Evolutionary conservation across 2,113 vertebrate genomes (phyloP).

Genomic region (Tenrec ecaudatus): DNA sequence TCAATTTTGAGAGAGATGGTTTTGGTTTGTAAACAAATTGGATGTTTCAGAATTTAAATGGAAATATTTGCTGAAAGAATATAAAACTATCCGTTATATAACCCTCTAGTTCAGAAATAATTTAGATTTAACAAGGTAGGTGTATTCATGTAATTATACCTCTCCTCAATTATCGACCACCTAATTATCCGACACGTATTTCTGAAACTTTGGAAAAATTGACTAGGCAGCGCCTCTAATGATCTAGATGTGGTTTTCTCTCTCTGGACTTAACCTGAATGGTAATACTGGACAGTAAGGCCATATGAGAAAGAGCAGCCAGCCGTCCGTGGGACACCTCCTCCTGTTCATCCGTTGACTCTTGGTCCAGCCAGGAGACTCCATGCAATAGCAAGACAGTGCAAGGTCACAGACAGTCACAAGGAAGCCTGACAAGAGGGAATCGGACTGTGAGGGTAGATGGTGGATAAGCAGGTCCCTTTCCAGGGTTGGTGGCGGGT

Average conservation of each 20-base stretch:
- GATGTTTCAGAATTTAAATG: not conserved
- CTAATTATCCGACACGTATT: not conserved
- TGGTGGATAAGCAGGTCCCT: not conserved
- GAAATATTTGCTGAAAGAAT: not conserved
- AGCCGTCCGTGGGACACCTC: too few species aligned
- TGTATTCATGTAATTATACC: not conserved
- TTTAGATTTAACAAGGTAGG: not conserved
- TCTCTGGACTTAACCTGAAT: too few species aligned
- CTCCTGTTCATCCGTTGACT: not conserved
- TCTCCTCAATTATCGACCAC: not conserved
- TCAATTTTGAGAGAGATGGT: not conserved
- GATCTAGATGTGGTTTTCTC: not conserved
- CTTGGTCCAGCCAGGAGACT: not conserved
- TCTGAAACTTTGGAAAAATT: not conserved
- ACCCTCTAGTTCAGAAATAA: not conserved
- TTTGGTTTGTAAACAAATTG: constrained; percentile 31
- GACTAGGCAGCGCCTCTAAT: not conserved
- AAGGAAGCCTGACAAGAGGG: too few species aligned
- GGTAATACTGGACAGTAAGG: not conserved
- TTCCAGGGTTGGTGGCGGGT: too few species aligned
- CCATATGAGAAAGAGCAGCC: too few species aligned
- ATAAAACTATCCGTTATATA: not conserved
- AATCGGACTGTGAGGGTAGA: too few species aligned
- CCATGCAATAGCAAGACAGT: not conserved
- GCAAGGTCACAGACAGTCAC: not conserved